phyloP scores from a whole-genome alignment of 2,797 vertebrate genomes.

The Ambastaia sidthimunki region DNA sequence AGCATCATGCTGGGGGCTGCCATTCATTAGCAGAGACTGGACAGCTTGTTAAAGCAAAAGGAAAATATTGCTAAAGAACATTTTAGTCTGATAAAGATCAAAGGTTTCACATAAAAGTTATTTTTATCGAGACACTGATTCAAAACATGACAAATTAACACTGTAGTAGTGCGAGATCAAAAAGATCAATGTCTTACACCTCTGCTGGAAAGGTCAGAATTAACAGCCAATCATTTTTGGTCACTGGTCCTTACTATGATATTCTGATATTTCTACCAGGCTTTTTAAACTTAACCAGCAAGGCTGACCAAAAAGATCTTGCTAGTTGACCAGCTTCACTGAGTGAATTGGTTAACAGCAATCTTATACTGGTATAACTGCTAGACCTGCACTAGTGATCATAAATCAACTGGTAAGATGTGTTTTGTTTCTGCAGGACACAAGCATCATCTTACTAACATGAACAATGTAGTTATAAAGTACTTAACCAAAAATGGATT shows the following conservation, averaged over 20 bases:
- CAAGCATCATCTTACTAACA: background rate
- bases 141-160: background rate
- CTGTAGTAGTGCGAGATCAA: constrained; percentile 5
- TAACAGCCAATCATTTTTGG: no score
- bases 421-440: no score
- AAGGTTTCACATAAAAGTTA: background rate
- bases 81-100: background rate
- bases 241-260: no score
- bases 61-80: background rate
- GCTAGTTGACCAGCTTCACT: no score
- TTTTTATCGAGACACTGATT: background rate
- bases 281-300: no score
- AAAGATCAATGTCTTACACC: background rate
- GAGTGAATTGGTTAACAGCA: no score
- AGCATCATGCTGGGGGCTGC: background rate
- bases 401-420: no score
- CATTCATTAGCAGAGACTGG: constrained; percentile 11
- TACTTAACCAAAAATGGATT: background rate
- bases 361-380: no score
- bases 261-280: no score
- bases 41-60: constrained; percentile 14
- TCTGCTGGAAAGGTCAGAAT: no score
- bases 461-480: background rate
- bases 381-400: no score
- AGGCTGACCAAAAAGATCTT: no score